Evolutionary conservation across 2,113 vertebrate species (phyloP).

Genomic region (Oncorhynchus clarkii): DNA sequence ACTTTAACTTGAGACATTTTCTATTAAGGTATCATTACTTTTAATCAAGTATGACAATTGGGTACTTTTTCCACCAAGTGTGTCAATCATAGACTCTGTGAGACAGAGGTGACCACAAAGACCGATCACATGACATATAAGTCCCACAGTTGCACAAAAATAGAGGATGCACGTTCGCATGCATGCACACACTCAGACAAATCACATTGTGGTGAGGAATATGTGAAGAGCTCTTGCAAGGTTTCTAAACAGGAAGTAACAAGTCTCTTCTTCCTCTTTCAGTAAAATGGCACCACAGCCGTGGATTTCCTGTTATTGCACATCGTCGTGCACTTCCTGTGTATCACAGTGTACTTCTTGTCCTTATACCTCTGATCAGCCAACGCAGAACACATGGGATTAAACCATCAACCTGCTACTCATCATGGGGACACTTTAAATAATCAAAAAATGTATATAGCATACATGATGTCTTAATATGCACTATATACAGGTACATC

Average conservation of each 20-base stretch:
- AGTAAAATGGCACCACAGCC: neutral
- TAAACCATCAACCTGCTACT: neutral
- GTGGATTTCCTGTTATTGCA: conserved; percentile 36
- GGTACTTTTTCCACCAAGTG: no score
- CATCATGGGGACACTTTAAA: neutral
- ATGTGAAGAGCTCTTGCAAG: neutral
- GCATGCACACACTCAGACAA: neutral
- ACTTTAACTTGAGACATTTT: no score
- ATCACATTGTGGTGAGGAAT: conserved; percentile 6
- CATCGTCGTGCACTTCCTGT: neutral
- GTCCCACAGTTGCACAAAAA: no score
- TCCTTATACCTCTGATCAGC: conserved; percentile 4
- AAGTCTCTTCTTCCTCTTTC: neutral
- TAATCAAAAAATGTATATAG: neutral
- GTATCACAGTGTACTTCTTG: neutral
- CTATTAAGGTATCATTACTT: no score
- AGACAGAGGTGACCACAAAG: no score
- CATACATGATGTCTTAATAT: no score
- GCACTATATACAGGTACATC: no score
- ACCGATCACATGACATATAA: neutral
- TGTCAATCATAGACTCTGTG: no score
- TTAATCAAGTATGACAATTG: no score
- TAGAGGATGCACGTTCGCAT: no score
- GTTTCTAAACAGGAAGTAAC: conserved; percentile 4
- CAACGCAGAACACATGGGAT: neutral